phyloP scores from a whole-genome alignment of 2,797 vertebrate genomes.

The Furcifer pardalis region DNA sequence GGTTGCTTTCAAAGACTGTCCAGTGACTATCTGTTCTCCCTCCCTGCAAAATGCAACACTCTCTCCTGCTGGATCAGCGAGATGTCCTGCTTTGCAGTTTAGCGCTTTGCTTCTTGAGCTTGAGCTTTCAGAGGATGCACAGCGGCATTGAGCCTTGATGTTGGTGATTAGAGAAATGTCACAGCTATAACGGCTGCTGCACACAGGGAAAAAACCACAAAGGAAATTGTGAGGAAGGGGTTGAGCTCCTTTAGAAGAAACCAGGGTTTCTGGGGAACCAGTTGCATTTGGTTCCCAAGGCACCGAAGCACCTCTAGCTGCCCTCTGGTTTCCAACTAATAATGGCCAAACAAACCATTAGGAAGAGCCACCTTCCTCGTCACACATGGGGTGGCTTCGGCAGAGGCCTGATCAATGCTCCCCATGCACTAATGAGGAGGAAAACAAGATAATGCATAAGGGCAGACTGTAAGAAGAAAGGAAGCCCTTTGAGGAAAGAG shows the following conservation, averaged over 20 bases:
- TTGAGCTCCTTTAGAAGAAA: not conserved
- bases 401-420: not conserved
- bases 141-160: not conserved
- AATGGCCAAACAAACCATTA: conserved; percentile 15
- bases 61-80: not conserved
- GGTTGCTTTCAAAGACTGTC: not conserved
- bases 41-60: not conserved
- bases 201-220: not conserved
- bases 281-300: not conserved
- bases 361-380: not conserved
- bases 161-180: conserved; percentile 28
- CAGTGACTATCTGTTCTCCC: not conserved
- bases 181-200: not conserved
- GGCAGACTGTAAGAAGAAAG: too few relatives aligned
- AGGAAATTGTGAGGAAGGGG: not conserved
- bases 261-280: not conserved
- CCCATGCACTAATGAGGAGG: not conserved
- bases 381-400: not conserved
- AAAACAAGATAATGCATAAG: not conserved
- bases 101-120: not conserved
- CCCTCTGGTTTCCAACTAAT: not conserved
- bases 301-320: not conserved
- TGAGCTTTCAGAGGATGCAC: conserved; percentile 5
- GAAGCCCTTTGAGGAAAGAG: not conserved
- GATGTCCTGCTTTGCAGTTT: not conserved